Evolutionary conservation across 2,888 invertebrate genomes (phyloP), one percentile per base, ranked within the genome.

Genomic region (Allacma fusca): DNA sequence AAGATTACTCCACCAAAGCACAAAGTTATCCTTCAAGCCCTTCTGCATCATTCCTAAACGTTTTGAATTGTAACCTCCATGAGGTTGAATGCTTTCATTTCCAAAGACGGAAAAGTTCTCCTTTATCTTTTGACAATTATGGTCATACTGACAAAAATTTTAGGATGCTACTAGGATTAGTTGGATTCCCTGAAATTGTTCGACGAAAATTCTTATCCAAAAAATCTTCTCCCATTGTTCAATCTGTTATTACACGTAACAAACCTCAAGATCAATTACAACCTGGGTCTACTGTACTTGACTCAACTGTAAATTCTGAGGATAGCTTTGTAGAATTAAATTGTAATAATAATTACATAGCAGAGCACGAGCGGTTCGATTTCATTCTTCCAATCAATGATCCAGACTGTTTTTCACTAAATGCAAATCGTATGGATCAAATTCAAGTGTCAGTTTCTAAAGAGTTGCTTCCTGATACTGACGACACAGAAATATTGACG

Each of bases 141-240:
- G 23, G 9, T 9, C 7, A 7, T 7, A 59, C n/a, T 21, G 62
- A 62, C 9, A 24, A 62, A 62, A 24, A 62, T 62, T 23, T 62
- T 24, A 62, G 26, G 24, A 26, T 62, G 23, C 16, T 62, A 9
- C 4, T 62, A 24, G 62, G 62, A 9, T 26, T 62, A 24, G 62
- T 62, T 12, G 62, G 62, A 62, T 62, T 62, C 24, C 62, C 62
- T 12, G 62, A 62, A 24, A 62, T 62, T 24, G 62, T 62, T 26
- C 23, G 26, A 16, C 1, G 16, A n/a, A 62, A 62, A 24, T 24
- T 12, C 16, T 16, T 12, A 13, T 12, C 62, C 2, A 62, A 62
- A 9, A 62, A 62, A n/a, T 5, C 62, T 13, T 12, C 62, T 62
- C 23, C 62, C 4, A 24, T 24, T 12, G 62, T 62, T 12, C 62